Percentiles rank a stretch among this genome's conserved stretches.
Conservation (phyloP, 2,113 vertebrate genomes). For the Tyto alba region DNA sequence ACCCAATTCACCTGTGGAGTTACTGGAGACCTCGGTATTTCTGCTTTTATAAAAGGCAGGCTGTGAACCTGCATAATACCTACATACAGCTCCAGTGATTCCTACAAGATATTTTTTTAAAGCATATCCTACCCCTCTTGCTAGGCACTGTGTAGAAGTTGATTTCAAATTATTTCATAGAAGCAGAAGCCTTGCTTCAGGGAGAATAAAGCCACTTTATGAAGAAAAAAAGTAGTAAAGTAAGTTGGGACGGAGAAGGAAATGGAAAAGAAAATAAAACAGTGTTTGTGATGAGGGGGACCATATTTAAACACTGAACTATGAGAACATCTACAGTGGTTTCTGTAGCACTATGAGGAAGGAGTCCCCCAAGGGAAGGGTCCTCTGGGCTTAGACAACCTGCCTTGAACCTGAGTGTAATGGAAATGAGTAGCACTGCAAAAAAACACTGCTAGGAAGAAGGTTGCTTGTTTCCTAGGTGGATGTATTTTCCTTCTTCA, state of each 20-base stretch:
- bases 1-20: not conserved
- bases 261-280: not conserved
- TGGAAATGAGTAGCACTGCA: not conserved
- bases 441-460: not conserved
- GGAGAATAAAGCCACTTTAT: not conserved
- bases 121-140: not conserved
- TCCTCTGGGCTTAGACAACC: not conserved
- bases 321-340: not conserved
- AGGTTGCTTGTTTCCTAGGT: not conserved
- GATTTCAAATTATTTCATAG: not conserved
- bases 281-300: not conserved
- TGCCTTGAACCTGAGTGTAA: not conserved
- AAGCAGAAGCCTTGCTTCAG: not conserved
- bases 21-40: not conserved
- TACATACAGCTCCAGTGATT: not conserved
- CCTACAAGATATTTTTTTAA: not conserved
- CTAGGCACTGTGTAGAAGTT: not conserved
- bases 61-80: not conserved
- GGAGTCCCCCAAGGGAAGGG: not conserved
- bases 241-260: not conserved
- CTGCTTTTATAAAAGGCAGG: not conserved
- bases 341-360: not conserved
- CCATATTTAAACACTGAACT: not conserved
- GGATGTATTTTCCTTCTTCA: not conserved
- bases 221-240: not conserved